Evolutionary conservation across 2,888 invertebrate species (phyloP), one percentile per base, ranked within the genome.

Genomic region (Plebejus melissa): DNA sequence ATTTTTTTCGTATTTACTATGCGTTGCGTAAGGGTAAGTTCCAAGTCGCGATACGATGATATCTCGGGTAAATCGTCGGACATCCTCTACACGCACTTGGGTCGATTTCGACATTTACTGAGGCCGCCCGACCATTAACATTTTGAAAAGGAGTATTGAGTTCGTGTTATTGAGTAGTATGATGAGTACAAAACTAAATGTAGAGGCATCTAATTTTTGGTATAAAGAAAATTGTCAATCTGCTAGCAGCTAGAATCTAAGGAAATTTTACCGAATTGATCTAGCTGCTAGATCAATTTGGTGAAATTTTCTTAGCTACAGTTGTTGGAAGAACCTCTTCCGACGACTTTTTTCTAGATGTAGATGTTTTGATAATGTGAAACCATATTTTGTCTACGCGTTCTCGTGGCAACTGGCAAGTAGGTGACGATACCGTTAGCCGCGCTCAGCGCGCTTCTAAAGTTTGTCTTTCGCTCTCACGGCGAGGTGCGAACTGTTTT

Each of bases 391-490:
- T 32, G 65, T 36, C 13, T 65, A 65, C 60, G 28, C 11, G 60
- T 22, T 32, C 32, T 65, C 32, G 65, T 65, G 65, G 65, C 65
- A 74, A 75, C 32, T 65, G 65, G 65, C 65, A 74, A 75, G 75
- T 75, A 75, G 78, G 78, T 78, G 77, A 75, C 77, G 80, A 78
- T 80, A 79, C 81, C 79, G 79, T 80, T 79, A 80, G 75, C 77
- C 77, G 75, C 72, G 77, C 75, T 60, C 82, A 84, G 85, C 87
- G 86, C 86, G 87, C 89, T 88, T 86, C 86, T 83, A 88, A 89
- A 88, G 90, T 90, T 91, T 93, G 90, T 93, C 90, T 89, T 90
- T 89, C 85, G 88, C 88, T 92, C 90, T 87, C 91, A 90, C 88
- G 86, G 82, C 32, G 13, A 32, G 60, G 28, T 9, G 46, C 46